Conservation (phyloP, 1,140 invertebrate species). For the Cherax destructor region DNA sequence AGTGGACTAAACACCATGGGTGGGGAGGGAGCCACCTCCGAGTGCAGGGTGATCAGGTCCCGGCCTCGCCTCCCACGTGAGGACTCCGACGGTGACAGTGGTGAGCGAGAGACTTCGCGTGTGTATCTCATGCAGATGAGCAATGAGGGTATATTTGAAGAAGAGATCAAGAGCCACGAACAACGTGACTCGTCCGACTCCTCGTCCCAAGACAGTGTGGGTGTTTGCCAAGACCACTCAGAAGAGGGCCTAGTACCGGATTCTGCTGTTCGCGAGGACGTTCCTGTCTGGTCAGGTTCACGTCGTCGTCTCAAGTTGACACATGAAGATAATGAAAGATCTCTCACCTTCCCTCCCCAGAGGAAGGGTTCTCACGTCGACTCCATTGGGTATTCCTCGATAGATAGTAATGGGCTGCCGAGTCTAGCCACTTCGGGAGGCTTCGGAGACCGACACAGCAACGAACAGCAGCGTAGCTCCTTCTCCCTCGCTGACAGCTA, state of each 20-base stretch:
- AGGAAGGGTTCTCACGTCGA: constrained; percentile 30
- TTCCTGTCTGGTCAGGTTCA: constrained; percentile 33
- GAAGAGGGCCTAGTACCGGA: constrained; percentile 3
- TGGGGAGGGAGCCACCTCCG: constrained; percentile 48
- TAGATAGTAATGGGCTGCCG: constrained; percentile 49
- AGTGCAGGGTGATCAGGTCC: constrained; percentile 58
- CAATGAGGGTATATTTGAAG: constrained; percentile 56
- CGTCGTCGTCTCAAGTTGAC: constrained; percentile 40
- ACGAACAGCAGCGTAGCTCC: constrained; percentile 51
- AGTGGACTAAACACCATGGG: constrained; percentile 29
- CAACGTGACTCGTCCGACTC: constrained; percentile 67
- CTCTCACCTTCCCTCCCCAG: constrained; percentile 38
- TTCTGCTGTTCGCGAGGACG: background rate
- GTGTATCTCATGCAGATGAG: constrained; percentile 48
- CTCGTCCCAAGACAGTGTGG: constrained; percentile 71
- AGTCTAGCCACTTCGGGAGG: constrained; percentile 39
- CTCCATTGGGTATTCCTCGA: constrained; percentile 47
- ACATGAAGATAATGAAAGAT: constrained; percentile 31
- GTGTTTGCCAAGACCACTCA: constrained; percentile 19
- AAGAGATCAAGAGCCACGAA: constrained; percentile 47
- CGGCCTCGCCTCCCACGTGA: constrained; percentile 62
- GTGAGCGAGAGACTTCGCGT: constrained; percentile 39
- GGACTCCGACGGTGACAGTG: constrained; percentile 63
- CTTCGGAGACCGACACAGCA: constrained; percentile 16
- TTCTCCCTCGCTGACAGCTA: constrained; percentile 60